Conservation (phyloP, 1,140 invertebrate genomes). For the Drosophila sechellia region DNA sequence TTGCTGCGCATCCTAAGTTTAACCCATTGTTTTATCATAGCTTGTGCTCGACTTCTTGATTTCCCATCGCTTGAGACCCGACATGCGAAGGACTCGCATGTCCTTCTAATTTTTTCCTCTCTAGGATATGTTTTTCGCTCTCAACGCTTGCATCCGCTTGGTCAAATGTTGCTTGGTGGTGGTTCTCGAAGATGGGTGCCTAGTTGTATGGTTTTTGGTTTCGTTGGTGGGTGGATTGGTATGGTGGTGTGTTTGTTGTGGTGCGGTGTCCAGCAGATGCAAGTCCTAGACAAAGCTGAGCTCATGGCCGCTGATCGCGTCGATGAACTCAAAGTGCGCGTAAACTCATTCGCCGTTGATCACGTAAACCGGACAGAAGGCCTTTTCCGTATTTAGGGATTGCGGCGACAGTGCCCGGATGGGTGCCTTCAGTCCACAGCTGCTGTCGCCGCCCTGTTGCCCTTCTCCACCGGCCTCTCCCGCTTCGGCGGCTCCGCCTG, state of each 20-base stretch:
- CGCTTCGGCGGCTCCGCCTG: neutral
- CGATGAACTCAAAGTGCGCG: conserved; percentile 83
- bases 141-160: conserved; percentile 20
- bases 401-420: conserved; percentile 71
- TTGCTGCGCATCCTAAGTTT: neutral
- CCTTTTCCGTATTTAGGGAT: conserved; percentile 73
- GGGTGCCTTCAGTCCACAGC: conserved; percentile 49
- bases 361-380: conserved; percentile 82
- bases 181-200: conserved; percentile 23
- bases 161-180: conserved; percentile 9
- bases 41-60: neutral
- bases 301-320: conserved; percentile 77
- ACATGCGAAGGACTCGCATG: neutral
- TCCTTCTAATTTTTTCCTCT: neutral
- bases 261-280: conserved; percentile 14
- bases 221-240: conserved; percentile 19
- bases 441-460: conserved; percentile 66
- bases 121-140: conserved; percentile 20
- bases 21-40: neutral
- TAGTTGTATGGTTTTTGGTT: neutral
- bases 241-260: neutral
- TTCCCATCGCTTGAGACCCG: neutral
- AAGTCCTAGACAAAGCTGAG: conserved; percentile 75
- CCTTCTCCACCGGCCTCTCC: conserved; percentile 19
- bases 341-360: conserved; percentile 84